These are phyloP conservation scores for Drepana falcataria DNA, from an alignment of 2,888 invertebrate genomes.

Conservation along the genomic window DNA sequence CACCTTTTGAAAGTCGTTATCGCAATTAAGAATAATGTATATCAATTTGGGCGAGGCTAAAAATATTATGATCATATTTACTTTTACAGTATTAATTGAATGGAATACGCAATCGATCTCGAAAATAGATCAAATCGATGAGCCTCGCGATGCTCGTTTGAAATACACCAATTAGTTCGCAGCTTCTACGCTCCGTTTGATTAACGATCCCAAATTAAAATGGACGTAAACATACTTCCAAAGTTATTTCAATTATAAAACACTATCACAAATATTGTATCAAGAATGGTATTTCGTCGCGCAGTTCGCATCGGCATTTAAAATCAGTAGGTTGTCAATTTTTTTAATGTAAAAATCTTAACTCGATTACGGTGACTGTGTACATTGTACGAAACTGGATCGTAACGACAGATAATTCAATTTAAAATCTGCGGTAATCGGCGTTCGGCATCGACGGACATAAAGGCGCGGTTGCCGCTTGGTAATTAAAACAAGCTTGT, in stretches of 20 bases:
- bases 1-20: too few relatives aligned
- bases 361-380: conserved; percentile 4
- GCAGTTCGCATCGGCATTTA: conserved; percentile 10
- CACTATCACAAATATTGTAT: conserved; percentile 28
- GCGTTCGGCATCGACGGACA: conserved; percentile 32
- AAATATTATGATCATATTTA: background rate
- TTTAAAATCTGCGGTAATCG: conserved; percentile 37
- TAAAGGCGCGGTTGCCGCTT: conserved; percentile 17
- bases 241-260: conserved; percentile 30
- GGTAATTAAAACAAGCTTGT: conserved; percentile 44
- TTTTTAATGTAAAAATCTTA: conserved; percentile 2
- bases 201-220: conserved; percentile 28
- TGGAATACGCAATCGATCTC: background rate
- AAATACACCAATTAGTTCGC: conserved; percentile 23
- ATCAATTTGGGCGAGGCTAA: background rate
- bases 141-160: conserved; percentile 9
- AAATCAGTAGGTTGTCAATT: conserved; percentile 5
- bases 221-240: conserved; percentile 28
- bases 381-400: conserved; percentile 31
- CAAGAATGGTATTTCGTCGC: conserved; percentile 22
- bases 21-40: too few relatives aligned
- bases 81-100: background rate
- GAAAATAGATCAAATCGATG: background rate
- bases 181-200: conserved; percentile 29
- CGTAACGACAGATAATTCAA: conserved; percentile 38